Evolutionary conservation across 2,888 invertebrate species (phyloP).

Genomic region (Drosophila prolongata): DNA sequence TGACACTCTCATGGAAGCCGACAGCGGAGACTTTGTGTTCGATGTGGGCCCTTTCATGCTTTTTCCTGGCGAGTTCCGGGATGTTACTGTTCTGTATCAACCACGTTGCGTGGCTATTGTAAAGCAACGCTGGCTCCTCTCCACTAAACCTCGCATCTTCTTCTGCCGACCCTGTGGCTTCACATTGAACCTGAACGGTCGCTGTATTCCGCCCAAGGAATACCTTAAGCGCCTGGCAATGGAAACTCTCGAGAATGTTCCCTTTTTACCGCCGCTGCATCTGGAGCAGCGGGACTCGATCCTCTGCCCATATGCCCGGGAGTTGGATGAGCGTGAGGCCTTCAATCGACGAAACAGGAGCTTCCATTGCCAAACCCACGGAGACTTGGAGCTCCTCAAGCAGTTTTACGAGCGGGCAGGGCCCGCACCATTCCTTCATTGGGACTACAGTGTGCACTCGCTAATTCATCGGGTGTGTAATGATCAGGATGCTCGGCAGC

Average conservation of each 20-base stretch:
- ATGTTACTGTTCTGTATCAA: constrained; percentile 63
- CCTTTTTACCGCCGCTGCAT: neutral
- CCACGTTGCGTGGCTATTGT: constrained; percentile 66
- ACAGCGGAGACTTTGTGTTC: constrained; percentile 68
- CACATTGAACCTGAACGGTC: constrained; percentile 63
- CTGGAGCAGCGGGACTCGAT: fast-evolving
- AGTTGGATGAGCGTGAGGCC: constrained; percentile 49
- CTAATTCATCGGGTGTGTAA: constrained; percentile 45
- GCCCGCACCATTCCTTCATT: neutral
- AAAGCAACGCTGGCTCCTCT: constrained; percentile 75
- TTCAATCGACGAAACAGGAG: constrained; percentile 54
- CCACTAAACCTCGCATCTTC: constrained; percentile 62
- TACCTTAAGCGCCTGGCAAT: constrained; percentile 52
- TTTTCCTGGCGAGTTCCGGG: constrained; percentile 52
- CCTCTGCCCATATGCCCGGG: constrained; percentile 40
- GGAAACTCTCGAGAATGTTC: neutral
- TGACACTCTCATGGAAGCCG: constrained; percentile 41
- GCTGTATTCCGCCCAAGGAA: constrained; percentile 62
- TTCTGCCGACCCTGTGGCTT: constrained; percentile 53
- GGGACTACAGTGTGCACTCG: constrained; percentile 58
- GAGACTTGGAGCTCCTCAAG: constrained; percentile 38
- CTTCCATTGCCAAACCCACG: constrained; percentile 43
- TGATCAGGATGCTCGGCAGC: neutral
- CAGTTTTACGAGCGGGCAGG: constrained; percentile 35
- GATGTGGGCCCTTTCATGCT: constrained; percentile 64